Evolutionary conservation across 2,888 invertebrate genomes (phyloP), one percentile per base, ranked within the genome.

Genomic region (Lutraria lutraria): DNA sequence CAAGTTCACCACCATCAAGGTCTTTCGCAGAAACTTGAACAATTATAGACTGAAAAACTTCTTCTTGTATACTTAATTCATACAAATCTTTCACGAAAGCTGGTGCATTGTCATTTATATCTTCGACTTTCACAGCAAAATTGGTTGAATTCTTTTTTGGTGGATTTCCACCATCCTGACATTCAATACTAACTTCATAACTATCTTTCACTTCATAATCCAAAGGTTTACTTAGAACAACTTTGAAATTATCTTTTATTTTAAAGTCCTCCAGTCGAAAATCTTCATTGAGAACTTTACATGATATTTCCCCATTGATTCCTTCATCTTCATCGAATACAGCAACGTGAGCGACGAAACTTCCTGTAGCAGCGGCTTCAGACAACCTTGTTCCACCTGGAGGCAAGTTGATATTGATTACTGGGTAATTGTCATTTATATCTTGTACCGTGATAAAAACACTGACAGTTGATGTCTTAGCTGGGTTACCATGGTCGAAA

Each of bases 291-390:
- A 91, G 89, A 43, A 96, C 90, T 29, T 89, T 91, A 91, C 96
- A 96, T 21, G 89, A 91, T 1, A 95, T 94, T 25, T 94, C 89
- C 10, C 95, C 95, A 88, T 95, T 95, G 0, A 91, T 86, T 0
- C 95, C 96, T 43, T 91, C 92, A 91, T 95, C 95, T 0, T 84
- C 56, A 89, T 95, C 95, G 25, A 93, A 94, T 16, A 99, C 98
- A 0, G 98, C 98, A 19, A 99, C 98, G 15, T 99, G 99, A 0
- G 99, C 99, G 0, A 99, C 99, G 43, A 99, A 98, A 56, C 98
- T 98, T 54, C 98, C 98, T 95, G 98, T 98, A 85, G 97, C 97
- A 0, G 99, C 99, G 96, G 99, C 94, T 92, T 97, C 97, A 6
- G 91, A 88, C 16, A 96, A 96, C 68, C 94, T 91, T 31, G 96